Conservation (phyloP, 2,888 invertebrate species). For the Acrobasis consociella region DNA sequence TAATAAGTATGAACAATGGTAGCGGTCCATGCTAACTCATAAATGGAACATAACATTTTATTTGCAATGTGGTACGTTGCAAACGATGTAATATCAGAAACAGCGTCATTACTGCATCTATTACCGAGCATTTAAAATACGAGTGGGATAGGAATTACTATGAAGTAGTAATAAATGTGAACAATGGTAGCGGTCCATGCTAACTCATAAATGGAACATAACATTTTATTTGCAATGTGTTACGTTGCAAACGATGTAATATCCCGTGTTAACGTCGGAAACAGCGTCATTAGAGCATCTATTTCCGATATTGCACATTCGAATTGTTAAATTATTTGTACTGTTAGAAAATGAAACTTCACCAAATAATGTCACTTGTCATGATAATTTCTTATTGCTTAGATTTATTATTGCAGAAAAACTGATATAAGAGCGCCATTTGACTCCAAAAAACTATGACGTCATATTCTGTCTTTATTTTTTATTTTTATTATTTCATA, state of each 20-base stretch:
- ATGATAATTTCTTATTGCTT: too few relatives aligned
- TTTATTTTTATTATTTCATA: too few relatives aligned
- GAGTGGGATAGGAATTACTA: too few relatives aligned
- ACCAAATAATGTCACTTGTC: too few relatives aligned
- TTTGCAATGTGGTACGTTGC: constrained; percentile 9
- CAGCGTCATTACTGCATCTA: constrained; percentile 2
- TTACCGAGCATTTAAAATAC: background rate
- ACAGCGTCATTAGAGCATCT: constrained; percentile 1
- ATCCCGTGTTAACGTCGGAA: background rate
- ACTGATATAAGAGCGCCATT: too few relatives aligned
- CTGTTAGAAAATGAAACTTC: too few relatives aligned
- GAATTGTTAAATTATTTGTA: too few relatives aligned
- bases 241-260: constrained; percentile 1
- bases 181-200: background rate
- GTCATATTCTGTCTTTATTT: too few relatives aligned
- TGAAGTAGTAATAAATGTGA: too few relatives aligned
- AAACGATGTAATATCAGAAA: background rate
- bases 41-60: constrained; percentile 10
- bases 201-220: constrained; percentile 11
- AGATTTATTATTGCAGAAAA: too few relatives aligned
- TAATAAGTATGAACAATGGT: too few relatives aligned
- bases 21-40: constrained; percentile 2
- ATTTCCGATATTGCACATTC: constrained; percentile 7
- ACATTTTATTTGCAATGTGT: constrained; percentile 15
- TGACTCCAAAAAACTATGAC: too few relatives aligned